These are phyloP conservation scores for Sardina pilchardus DNA, from an alignment of 2,113 vertebrate species.

Conservation along the genomic window DNA sequence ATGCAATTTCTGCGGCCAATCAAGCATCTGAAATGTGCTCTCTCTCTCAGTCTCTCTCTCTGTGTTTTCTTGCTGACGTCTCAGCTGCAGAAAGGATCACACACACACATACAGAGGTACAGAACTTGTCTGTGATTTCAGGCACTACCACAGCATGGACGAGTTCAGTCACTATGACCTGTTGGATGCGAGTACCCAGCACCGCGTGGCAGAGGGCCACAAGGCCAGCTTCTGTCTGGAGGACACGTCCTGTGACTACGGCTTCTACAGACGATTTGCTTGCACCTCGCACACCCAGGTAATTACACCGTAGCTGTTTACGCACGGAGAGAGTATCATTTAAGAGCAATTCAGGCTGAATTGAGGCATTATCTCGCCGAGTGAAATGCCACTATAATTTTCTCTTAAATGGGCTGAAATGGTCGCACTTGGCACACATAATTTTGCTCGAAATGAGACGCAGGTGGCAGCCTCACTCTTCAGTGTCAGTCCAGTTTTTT, in stretches of 20 bases:
- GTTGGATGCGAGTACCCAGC: constrained; percentile 82
- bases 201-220: constrained; percentile 93
- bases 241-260: constrained; percentile 96
- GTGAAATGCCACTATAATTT: neutral
- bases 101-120: no score
- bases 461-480: neutral
- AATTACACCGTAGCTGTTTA: constrained; percentile 20
- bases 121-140: constrained; percentile 55
- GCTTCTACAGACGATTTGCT: constrained; percentile 89
- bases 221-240: constrained; percentile 98
- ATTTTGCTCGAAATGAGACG: neutral
- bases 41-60: no score
- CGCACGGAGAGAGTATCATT: neutral
- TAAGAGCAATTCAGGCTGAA: neutral
- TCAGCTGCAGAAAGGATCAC: neutral
- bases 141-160: constrained; percentile 98
- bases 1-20: no score
- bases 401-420: neutral
- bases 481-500: neutral
- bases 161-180: constrained; percentile 98
- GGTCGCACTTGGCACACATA: neutral
- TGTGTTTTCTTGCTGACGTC: neutral
- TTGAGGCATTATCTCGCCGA: neutral
- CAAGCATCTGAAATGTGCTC: no score
- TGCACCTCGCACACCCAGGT: constrained; percentile 96